A percentile compares a stretch with the other conserved stretches of the same genome.
Evolutionary conservation across 2,888 invertebrate genomes (phyloP).

Genomic region (Drymonia ruficornis): DNA sequence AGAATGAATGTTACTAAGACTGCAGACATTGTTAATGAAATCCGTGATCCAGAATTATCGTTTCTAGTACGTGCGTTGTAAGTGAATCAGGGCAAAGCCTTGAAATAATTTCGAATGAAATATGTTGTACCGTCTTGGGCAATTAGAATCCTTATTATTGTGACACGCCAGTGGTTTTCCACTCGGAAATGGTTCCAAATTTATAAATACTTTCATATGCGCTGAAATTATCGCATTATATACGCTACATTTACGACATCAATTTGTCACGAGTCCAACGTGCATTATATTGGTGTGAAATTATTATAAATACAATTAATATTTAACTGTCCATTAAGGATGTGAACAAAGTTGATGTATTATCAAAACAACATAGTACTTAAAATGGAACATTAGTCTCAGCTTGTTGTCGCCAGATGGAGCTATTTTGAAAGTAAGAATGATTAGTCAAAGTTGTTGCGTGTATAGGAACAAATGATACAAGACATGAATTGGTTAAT

Average conservation of each 20-base stretch:
- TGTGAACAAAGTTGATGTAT: slow-evolving; percentile 24
- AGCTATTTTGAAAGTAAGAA: slow-evolving; percentile 14
- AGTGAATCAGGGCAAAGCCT: slow-evolving; percentile 43
- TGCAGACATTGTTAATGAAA: slow-evolving; percentile 16
- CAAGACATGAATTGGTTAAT: slow-evolving; percentile 46
- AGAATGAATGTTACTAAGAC: slow-evolving; percentile 5
- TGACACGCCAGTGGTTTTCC: slow-evolving; percentile 31
- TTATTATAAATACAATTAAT: slow-evolving; percentile 28
- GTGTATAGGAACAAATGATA: slow-evolving; percentile 27
- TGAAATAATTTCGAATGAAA: slow-evolving; percentile 36
- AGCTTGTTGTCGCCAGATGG: slow-evolving; percentile 9
- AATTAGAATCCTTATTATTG: slow-evolving; percentile 33
- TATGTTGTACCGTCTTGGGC: slow-evolving; percentile 22
- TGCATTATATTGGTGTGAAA: slow-evolving; percentile 25
- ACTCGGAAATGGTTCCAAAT: slow-evolving; percentile 31
- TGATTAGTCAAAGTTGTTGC: slow-evolving; percentile 20
- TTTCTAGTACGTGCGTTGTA: slow-evolving; percentile 20
- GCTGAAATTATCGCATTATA: slow-evolving; percentile 24
- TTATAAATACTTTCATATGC: slow-evolving; percentile 24
- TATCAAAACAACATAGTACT: slow-evolving; percentile 14
- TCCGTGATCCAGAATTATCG: slow-evolving; percentile 15
- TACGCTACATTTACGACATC: slow-evolving; percentile 26
- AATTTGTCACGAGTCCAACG: slow-evolving; percentile 33
- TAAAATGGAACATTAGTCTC: slow-evolving; percentile 19
- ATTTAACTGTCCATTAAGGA: slow-evolving; percentile 16